Evolutionary conservation across 2,888 invertebrate genomes (phyloP), one percentile per base, ranked within the genome.

Genomic region (Erynnis tages): DNA sequence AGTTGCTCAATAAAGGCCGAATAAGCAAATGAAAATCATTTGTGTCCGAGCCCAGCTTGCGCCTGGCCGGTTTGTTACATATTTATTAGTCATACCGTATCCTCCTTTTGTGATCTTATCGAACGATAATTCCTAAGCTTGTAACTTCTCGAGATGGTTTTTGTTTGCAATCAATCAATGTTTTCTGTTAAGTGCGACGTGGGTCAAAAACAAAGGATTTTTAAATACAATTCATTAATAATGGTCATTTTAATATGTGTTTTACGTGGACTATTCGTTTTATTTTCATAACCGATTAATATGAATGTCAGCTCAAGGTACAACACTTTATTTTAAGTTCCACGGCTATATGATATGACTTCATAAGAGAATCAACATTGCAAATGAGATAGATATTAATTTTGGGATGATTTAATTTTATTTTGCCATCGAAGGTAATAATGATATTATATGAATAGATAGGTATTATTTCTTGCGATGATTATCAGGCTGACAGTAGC

Each of bases 141-240:
- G 50, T 50, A 25, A 27, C 19, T 34, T 19, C 16, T 50, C 43
- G 32, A 37, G 43, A 35, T 17, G 35, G 13, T 50, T 50, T 50
- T 50, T 43, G 50, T 50, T 50, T 27, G 27, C 41, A 27, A 50
- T 50, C 49, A 41, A 50, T 50, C 49, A 50, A 50, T 50, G 49
- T 41, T 27, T 49, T 43, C 41, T 27, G 41, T 50, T 27, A 41
- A 40, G 41, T 41, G 34, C 38, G 34, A 43, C 41, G 25, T 34
- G 41, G 41, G 41, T 50, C 30, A 50, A 47, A 48, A 50, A 50
- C 49, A 50, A 50, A 50, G 41, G 16, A 41, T 41, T 27, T 34
- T 3, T 49, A 40, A 50, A 35, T 35, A 27, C 35, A 43, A 43
- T 19, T 50, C 50, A 27, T 50, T 50, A 50, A 43, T 50, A 43